Base-by-base conservation (phyloP, 2,888 invertebrate species). In the Acrobasis suavella region DNA sequence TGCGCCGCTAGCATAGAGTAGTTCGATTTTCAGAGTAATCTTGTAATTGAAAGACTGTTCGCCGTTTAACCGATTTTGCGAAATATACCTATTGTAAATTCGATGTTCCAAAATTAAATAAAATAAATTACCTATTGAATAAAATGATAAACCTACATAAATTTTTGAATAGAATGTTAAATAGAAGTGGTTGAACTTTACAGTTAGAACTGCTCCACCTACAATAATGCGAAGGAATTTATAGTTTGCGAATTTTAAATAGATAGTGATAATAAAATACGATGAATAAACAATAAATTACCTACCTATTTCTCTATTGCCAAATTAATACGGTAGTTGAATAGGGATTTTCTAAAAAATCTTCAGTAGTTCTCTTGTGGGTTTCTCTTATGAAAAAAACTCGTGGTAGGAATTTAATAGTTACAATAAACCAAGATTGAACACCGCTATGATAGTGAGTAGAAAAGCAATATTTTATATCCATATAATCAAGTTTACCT, bases 211-310 rank as follows among this genome's bases (percentile, higher is more conserved):
- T 74, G 71, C 70, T 74, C 73, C 75, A 76, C 72, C 73, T 80
- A 82, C 80, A 86, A 86, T 83, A 85, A 88, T 78, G 81, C 82
- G 78, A 86, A 72, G 89, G 88, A 90, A 89, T 90, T 89, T 85
- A 89, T 87, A 85, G 79, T 83, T 87, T 85, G 83, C 85, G 70
- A 79, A 76, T 71, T 77, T 76, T 77, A 78, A 75, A 77, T 85
- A 85, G 83, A 82, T 85, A 87, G 81, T 72, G 74, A 74, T 69
- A 14, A 75, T 76, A 73, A 83, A 85, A 74, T 80, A 81, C 74
- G 78, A 86, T 76, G 73, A 72, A 77, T 79, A 82, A 82, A 82
- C 81, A 82, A 84, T 83, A 84, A 87, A 86, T 82, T 79, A 54
- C 42, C 56, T 56, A 73, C 72, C 70, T 73, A 82, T 83, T 82